Percentiles rank a stretch among this genome's conserved stretches.
phyloP scores from a whole-genome alignment of 1,140 invertebrate genomes.

The Zaprionus inermis region DNA sequence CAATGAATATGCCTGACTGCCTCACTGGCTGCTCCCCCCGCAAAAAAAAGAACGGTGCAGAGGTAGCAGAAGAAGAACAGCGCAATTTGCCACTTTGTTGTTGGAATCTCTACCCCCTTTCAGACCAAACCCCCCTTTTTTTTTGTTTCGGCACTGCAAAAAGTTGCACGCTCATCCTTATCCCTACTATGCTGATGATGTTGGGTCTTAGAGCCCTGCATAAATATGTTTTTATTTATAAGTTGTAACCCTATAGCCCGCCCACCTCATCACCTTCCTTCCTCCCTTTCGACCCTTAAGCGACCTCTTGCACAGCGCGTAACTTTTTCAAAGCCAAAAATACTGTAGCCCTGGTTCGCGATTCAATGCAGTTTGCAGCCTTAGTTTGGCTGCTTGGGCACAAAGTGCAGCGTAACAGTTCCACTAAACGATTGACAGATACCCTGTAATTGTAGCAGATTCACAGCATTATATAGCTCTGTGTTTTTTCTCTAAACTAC shows the following conservation, averaged over 20 bases:
- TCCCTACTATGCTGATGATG: constrained; percentile 56
- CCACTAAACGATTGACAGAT: background rate
- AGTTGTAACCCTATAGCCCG: constrained; percentile 49
- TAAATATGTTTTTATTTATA: constrained; percentile 82
- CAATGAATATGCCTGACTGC: constrained; percentile 49
- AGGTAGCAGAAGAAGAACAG: constrained; percentile 15
- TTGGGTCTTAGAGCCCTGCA: constrained; percentile 63
- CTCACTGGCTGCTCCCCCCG: background rate
- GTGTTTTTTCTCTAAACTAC: background rate
- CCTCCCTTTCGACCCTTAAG: background rate
- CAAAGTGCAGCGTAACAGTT: background rate
- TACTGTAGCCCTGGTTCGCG: constrained; percentile 64
- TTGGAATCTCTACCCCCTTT: background rate
- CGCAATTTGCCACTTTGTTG: constrained; percentile 66
- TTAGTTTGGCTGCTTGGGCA: constrained; percentile 35
- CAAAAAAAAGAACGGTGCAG: constrained; percentile 10
- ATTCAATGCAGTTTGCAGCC: constrained; percentile 23
- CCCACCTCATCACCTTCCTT: background rate
- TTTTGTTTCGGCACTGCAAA: constrained; percentile 49
- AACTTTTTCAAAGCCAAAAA: constrained; percentile 77
- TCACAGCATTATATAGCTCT: background rate
- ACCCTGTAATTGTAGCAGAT: background rate
- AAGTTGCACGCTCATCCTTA: constrained; percentile 72
- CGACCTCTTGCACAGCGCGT: background rate
- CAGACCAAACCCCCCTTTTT: constrained; percentile 4